Conservation (phyloP, 2,113 vertebrate genomes). For the Calonectris borealis region DNA sequence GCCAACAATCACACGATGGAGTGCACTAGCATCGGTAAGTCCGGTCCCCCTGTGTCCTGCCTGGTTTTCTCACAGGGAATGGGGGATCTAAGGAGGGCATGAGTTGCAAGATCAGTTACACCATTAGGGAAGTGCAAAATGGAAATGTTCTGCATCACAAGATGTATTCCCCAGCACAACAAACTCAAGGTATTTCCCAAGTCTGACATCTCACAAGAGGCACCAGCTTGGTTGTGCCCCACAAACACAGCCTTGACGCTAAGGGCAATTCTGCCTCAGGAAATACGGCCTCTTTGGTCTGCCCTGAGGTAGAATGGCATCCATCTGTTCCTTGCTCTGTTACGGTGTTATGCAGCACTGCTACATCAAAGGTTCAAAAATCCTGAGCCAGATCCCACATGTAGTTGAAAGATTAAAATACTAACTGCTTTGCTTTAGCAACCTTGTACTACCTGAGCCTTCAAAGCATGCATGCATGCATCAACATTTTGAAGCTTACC, state of each 20-base stretch:
- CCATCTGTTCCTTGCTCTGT: not conserved
- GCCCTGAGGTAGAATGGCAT: not conserved
- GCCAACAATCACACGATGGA: slow-evolving; percentile 91
- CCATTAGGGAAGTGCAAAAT: not conserved
- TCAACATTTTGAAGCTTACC: not conserved
- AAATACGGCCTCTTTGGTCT: not conserved
- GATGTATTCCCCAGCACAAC: not conserved
- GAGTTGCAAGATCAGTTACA: not conserved
- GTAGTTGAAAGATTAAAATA: not conserved
- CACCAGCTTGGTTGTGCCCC: not conserved
- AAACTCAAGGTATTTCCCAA: not conserved
- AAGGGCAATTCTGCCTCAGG: not conserved
- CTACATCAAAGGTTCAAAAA: not conserved
- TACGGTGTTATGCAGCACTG: not conserved
- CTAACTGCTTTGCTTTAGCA: not conserved
- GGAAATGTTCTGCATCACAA: not conserved
- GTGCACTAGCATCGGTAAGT: slow-evolving; percentile 87
- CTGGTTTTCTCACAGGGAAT: not conserved
- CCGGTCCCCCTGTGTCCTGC: not conserved
- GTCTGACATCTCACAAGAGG: not conserved
- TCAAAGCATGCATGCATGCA: not conserved
- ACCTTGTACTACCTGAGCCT: not conserved
- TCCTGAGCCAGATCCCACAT: not conserved
- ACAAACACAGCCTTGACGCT: not conserved
- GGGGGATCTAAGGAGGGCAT: not conserved